Evolutionary conservation across 2,113 vertebrate species (phyloP).

Genomic region (Mustelus asterias): DNA sequence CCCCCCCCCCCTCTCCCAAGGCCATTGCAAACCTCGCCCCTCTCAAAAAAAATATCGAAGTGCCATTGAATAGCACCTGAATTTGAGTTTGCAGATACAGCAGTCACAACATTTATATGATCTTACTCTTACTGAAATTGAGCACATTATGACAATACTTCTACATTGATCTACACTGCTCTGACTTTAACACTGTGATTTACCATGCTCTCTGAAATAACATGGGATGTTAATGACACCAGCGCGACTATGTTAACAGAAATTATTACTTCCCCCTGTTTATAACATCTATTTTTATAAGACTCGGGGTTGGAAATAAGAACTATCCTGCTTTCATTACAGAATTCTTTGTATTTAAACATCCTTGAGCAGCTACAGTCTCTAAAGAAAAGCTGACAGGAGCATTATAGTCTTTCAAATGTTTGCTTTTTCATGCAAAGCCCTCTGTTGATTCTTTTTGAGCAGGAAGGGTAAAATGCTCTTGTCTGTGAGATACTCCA

Average conservation of each 20-base stretch:
- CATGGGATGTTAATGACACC: neutral
- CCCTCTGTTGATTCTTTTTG: constrained; percentile 7
- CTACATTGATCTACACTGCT: neutral
- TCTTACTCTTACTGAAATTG: neutral
- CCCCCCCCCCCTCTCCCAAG: too few relatives aligned
- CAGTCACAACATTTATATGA: neutral
- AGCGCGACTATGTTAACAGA: neutral
- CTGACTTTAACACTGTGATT: neutral
- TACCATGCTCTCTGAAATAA: neutral
- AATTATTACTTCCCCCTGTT: neutral
- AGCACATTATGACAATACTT: neutral
- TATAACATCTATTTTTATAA: neutral
- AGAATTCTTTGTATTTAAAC: neutral
- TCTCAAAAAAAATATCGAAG: too few relatives aligned
- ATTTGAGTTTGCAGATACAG: neutral
- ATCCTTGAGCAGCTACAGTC: neutral
- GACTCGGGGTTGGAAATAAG: neutral
- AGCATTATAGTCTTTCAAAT: neutral
- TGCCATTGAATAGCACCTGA: too few relatives aligned
- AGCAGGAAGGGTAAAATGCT: neutral
- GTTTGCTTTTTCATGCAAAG: neutral
- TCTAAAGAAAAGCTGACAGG: neutral
- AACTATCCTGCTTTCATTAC: neutral
- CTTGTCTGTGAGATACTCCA: neutral
- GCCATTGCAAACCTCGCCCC: too few relatives aligned